Conservation (phyloP, 2,888 invertebrate species). For the Andrena dorsata region DNA sequence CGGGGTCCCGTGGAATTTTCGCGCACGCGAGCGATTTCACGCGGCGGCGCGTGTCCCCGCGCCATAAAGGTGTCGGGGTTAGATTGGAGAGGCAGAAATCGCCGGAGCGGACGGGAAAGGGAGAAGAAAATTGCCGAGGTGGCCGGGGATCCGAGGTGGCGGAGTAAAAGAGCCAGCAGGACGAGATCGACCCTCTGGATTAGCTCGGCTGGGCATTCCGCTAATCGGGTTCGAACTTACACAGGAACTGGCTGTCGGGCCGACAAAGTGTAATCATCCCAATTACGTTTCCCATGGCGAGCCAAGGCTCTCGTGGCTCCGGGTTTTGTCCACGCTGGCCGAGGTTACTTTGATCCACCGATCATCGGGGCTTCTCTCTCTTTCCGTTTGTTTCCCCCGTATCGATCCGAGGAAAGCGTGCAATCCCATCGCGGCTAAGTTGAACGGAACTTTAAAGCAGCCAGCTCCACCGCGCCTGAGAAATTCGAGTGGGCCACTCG, state of each 20-base stretch:
- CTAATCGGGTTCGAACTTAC: conserved; percentile 56
- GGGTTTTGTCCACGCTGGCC: background rate
- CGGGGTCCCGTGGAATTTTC: conserved; percentile 24
- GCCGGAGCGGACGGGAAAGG: conserved; percentile 2
- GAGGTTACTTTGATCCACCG: background rate
- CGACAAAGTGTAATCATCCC: conserved; percentile 40
- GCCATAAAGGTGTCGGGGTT: conserved; percentile 49
- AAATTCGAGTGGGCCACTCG: background rate
- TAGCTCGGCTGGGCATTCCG: conserved; percentile 38
- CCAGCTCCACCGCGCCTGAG: too few species aligned
- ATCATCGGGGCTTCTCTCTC: too few species aligned
- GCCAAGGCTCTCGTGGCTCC: background rate
- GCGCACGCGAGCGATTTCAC: conserved; percentile 55
- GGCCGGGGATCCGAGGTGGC: conserved; percentile 14
- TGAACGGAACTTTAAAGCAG: too few species aligned
- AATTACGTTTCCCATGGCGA: conserved; percentile 36
- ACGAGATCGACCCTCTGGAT: conserved; percentile 57
- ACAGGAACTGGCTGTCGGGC: conserved; percentile 25
- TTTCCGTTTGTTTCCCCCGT: too few species aligned
- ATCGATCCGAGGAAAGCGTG: too few species aligned
- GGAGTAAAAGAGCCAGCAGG: conserved; percentile 41
- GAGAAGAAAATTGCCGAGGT: conserved; percentile 32
- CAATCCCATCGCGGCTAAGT: too few species aligned
- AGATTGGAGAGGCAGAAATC: conserved; percentile 44
- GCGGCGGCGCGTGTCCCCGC: conserved; percentile 57